phyloP scores from a whole-genome alignment of 2,888 invertebrate species.

The Caradrina kadenii region DNA sequence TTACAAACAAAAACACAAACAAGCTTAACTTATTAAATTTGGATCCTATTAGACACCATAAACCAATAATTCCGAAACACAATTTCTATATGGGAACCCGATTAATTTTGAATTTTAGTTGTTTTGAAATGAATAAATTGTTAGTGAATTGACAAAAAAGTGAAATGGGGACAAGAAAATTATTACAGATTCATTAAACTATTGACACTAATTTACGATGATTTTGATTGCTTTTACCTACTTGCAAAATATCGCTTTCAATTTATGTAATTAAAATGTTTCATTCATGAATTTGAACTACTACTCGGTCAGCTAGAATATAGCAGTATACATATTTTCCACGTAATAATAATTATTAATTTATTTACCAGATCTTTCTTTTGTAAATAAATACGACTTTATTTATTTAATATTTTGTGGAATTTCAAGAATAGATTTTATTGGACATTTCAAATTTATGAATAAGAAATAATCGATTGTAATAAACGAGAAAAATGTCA shows the following conservation, averaged over 20 bases:
- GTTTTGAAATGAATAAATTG: too few relatives aligned
- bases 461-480: background rate
- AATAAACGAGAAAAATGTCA: constrained; percentile 13
- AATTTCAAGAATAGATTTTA: background rate
- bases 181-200: constrained; percentile 2
- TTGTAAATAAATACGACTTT: background rate
- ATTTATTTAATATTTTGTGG: constrained; percentile 1
- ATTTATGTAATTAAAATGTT: background rate
- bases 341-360: background rate
- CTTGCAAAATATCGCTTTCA: background rate
- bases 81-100: too few relatives aligned
- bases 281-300: background rate
- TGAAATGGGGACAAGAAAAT: background rate
- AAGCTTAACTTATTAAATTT: too few relatives aligned
- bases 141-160: too few relatives aligned
- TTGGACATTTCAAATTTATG: constrained; percentile 1
- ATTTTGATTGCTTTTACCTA: constrained; percentile 13
- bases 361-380: background rate
- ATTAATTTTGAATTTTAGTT: too few relatives aligned
- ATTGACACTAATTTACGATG: background rate
- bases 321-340: background rate
- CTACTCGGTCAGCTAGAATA: background rate
- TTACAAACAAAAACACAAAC: too few relatives aligned
- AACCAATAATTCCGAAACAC: too few relatives aligned
- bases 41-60: too few relatives aligned